A percentile compares a stretch with the other conserved stretches of the same genome.
These are phyloP conservation scores for Nymphalis io DNA, from an alignment of 1,140 invertebrate species.

Conservation along the genomic window DNA sequence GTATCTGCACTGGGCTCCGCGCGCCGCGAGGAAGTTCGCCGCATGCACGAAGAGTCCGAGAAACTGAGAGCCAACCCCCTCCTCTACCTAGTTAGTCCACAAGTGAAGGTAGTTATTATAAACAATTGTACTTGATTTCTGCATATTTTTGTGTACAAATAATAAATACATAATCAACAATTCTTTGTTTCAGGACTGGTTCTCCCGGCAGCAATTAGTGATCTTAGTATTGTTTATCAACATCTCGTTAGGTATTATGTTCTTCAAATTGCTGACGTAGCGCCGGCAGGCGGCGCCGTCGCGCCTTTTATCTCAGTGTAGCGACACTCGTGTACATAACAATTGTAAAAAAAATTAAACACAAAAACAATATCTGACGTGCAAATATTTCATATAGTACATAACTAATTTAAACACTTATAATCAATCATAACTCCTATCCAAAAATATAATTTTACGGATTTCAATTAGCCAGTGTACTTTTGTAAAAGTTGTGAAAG, in stretches of 20 bases:
- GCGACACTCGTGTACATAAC: conserved; percentile 36
- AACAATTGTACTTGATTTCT: conserved; percentile 2
- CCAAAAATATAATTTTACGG: conserved; percentile 36
- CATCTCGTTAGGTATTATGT: conserved; percentile 97
- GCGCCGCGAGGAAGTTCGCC: conserved; percentile 94
- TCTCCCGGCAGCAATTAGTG: conserved; percentile 96
- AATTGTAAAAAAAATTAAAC: conserved; percentile 31
- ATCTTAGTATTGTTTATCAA: conserved; percentile 97
- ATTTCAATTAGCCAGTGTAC: conserved; percentile 74
- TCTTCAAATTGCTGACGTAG: conserved; percentile 98
- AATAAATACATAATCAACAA: not conserved
- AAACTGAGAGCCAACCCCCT: conserved; percentile 95
- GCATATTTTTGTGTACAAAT: not conserved
- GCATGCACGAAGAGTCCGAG: conserved; percentile 95
- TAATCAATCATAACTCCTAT: conserved; percentile 23
- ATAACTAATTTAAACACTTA: conserved; percentile 20
- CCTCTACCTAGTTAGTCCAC: conserved; percentile 96
- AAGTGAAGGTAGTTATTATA: conserved; percentile 92
- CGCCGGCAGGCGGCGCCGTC: conserved; percentile 70
- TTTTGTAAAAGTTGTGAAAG: conserved; percentile 68
- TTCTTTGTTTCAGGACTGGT: conserved; percentile 92
- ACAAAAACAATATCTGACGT: conserved; percentile 48
- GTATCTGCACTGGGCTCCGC: conserved; percentile 95
- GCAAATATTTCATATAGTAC: conserved; percentile 41
- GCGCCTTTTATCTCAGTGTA: conserved; percentile 52